These are phyloP conservation scores for Drosophila suzukii DNA, from an alignment of 1,140 invertebrate species.

Conservation along the genomic window DNA sequence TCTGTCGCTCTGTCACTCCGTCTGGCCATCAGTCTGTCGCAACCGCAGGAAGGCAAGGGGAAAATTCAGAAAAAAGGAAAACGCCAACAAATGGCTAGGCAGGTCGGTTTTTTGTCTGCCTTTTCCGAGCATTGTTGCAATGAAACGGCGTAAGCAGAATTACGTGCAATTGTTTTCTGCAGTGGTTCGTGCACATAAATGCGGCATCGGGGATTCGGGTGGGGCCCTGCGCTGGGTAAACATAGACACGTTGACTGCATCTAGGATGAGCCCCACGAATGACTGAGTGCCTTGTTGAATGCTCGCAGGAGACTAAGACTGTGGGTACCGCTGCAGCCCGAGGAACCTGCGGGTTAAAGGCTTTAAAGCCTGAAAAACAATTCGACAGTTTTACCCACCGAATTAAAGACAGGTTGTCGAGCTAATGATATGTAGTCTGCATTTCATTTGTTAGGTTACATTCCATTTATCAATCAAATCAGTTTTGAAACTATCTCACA, in stretches of 20 bases:
- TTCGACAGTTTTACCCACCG: not conserved
- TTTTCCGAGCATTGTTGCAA: constrained; percentile 67
- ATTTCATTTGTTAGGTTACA: no score
- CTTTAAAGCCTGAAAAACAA: not conserved
- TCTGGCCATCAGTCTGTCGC: constrained; percentile 60
- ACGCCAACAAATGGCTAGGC: constrained; percentile 60
- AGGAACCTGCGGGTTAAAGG: not conserved
- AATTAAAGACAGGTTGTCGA: not conserved
- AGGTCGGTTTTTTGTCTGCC: constrained; percentile 24
- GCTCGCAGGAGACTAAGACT: constrained; percentile 18
- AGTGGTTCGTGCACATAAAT: constrained; percentile 77
- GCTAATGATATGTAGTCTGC: not conserved
- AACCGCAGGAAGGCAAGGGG: constrained; percentile 54
- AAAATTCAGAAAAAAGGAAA: constrained; percentile 34
- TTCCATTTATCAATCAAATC: not conserved
- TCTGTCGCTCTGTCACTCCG: constrained; percentile 37
- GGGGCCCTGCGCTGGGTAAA: constrained; percentile 61
- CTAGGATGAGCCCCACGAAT: constrained; percentile 62
- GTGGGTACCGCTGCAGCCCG: constrained; percentile 1
- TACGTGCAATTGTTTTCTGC: constrained; percentile 83
- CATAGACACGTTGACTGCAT: constrained; percentile 81
- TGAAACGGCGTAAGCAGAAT: constrained; percentile 80
- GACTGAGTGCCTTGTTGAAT: constrained; percentile 56
- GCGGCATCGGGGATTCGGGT: constrained; percentile 35
- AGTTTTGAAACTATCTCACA: constrained; percentile 19